phyloP scores from a whole-genome alignment of 2,797 vertebrate genomes.

The Halcyon smyrnensis region DNA sequence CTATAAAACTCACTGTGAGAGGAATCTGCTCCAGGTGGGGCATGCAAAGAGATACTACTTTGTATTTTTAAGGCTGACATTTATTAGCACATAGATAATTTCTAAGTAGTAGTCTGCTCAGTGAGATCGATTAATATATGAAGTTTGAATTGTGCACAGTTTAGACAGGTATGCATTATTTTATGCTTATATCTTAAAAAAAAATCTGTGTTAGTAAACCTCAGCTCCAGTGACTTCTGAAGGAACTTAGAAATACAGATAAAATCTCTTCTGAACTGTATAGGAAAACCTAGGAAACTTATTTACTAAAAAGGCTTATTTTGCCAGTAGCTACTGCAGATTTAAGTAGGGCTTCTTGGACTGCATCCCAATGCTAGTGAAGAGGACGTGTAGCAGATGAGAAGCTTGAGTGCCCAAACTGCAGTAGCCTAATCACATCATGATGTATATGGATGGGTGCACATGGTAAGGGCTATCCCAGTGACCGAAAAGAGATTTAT shows the following conservation, averaged over 20 bases:
- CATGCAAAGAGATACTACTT: not conserved
- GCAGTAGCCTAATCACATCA: not conserved
- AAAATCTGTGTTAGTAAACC: not conserved
- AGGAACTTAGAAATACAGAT: not conserved
- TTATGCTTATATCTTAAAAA: not conserved
- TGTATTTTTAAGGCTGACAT: not conserved
- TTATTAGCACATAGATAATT: not conserved
- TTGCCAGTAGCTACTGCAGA: not conserved
- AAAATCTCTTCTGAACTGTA: not conserved
- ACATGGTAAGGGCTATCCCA: not conserved
- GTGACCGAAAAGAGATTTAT: not conserved
- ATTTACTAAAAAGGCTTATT: not conserved
- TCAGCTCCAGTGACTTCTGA: not conserved
- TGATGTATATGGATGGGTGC: not conserved
- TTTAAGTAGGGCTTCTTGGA: not conserved
- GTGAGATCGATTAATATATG: not conserved
- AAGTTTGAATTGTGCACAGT: not conserved
- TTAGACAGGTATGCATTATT: not conserved
- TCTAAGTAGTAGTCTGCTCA: not conserved
- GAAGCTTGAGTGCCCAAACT: not conserved
- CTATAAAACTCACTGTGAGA: not conserved
- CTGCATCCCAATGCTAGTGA: not conserved
- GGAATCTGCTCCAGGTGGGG: not conserved
- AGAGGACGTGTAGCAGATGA: not conserved
- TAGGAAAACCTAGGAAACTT: not conserved